These are phyloP conservation scores for Liopterus haemorrhoidalis DNA, from an alignment of 2,888 invertebrate genomes.

Conservation along the genomic window DNA sequence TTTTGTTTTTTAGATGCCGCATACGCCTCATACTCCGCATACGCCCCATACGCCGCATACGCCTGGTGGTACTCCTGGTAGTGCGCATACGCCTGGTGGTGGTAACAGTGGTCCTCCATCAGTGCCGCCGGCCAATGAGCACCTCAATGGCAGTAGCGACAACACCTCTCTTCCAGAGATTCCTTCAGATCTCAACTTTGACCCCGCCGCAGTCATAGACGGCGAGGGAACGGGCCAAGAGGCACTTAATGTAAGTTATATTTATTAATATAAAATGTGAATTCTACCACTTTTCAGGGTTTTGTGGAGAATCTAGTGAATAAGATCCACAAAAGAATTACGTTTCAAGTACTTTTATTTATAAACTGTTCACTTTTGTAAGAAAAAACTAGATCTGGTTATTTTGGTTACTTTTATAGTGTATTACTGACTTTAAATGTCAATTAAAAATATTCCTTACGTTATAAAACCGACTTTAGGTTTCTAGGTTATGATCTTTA, in stretches of 20 bases:
- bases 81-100: constrained; percentile 64
- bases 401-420: too few species aligned
- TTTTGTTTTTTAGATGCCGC: constrained; percentile 50
- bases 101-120: constrained; percentile 76
- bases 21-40: constrained; percentile 75
- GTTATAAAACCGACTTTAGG: too few species aligned
- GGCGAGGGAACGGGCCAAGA: constrained; percentile 83
- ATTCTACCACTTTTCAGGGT: constrained; percentile 7
- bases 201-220: constrained; percentile 88
- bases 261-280: constrained; percentile 2
- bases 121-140: constrained; percentile 58
- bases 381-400: too few species aligned
- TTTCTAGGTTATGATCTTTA: too few species aligned
- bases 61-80: constrained; percentile 60
- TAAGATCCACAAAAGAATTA: too few species aligned
- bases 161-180: constrained; percentile 60
- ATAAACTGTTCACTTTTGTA: too few species aligned
- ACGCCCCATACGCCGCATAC: constrained; percentile 70
- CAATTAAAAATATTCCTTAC: too few species aligned
- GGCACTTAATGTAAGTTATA: constrained; percentile 77
- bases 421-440: too few species aligned
- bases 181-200: constrained; percentile 85
- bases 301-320: not conserved
- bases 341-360: too few species aligned
- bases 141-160: constrained; percentile 35